Evolutionary conservation across 1,140 invertebrate genomes (phyloP).

Genomic region (Drosophila pruinosa): DNA sequence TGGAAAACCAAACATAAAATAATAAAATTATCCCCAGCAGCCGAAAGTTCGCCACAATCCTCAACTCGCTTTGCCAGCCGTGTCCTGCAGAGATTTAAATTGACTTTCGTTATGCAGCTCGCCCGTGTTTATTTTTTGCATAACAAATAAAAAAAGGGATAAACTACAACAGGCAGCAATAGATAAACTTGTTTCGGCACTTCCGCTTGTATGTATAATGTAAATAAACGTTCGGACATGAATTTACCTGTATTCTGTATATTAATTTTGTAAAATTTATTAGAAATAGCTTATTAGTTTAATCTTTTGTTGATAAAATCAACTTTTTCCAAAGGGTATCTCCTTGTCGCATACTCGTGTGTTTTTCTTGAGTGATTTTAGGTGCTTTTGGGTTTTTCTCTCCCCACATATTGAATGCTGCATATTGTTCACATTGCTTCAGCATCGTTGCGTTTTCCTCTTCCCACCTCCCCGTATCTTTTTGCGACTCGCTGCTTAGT

Average conservation of each 20-base stretch:
- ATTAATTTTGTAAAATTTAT: too few species aligned
- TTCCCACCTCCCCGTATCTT: background rate
- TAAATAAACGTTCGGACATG: too few species aligned
- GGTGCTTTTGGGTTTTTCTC: background rate
- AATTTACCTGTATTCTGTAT: too few species aligned
- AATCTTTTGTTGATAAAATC: too few species aligned
- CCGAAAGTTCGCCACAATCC: constrained; percentile 5
- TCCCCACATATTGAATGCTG: constrained; percentile 3
- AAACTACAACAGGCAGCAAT: constrained; percentile 37
- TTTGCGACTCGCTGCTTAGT: constrained; percentile 52
- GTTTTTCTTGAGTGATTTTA: constrained; percentile 5
- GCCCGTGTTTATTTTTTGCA: constrained; percentile 51
- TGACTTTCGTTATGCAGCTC: constrained; percentile 38
- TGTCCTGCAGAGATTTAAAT: constrained; percentile 50
- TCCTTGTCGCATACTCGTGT: background rate
- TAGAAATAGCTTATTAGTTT: too few species aligned
- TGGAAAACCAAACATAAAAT: background rate
- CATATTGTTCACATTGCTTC: constrained; percentile 59
- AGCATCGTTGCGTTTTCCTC: constrained; percentile 38
- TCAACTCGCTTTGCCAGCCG: background rate
- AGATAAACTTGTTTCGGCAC: constrained; percentile 38
- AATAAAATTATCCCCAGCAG: constrained; percentile 9
- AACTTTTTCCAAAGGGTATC: background rate
- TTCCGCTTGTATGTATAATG: constrained; percentile 29
- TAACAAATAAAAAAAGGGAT: constrained; percentile 54